Evolutionary conservation across 2,113 vertebrate species (phyloP).

Genomic region (Nettapus auritus): DNA sequence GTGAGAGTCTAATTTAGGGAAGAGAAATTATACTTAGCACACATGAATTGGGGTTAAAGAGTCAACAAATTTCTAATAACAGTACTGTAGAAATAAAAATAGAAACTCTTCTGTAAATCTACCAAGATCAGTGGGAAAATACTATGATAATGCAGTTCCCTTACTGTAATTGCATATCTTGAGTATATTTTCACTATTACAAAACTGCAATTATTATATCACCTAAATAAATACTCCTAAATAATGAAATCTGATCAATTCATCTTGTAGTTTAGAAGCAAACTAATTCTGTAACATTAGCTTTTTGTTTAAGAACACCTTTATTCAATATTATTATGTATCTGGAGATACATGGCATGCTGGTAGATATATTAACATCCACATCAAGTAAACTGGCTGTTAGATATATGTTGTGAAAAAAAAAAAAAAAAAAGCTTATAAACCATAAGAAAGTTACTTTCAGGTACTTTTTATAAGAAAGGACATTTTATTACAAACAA

Average conservation of each 20-base stretch:
- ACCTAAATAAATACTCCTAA: background rate
- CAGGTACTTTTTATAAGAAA: background rate
- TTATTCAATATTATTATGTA: background rate
- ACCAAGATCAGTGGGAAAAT: background rate
- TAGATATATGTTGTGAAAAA: background rate
- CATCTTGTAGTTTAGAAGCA: background rate
- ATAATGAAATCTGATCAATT: background rate
- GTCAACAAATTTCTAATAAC: background rate
- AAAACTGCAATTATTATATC: background rate
- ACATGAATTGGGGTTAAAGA: background rate
- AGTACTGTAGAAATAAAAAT: background rate
- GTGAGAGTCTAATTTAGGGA: background rate
- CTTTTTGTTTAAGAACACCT: background rate
- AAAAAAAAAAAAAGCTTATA: background rate
- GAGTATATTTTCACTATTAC: background rate
- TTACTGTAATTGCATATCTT: background rate
- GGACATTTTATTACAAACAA: background rate
- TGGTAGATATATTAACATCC: background rate
- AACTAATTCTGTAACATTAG: background rate
- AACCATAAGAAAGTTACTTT: slow-evolving; percentile 12
- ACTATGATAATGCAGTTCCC: background rate
- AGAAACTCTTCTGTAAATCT: background rate
- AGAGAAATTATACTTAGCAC: background rate
- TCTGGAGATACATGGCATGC: background rate
- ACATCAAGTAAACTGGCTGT: background rate